Base-by-base conservation (phyloP, 2,797 vertebrate species). In the Amniataba percoides region DNA sequence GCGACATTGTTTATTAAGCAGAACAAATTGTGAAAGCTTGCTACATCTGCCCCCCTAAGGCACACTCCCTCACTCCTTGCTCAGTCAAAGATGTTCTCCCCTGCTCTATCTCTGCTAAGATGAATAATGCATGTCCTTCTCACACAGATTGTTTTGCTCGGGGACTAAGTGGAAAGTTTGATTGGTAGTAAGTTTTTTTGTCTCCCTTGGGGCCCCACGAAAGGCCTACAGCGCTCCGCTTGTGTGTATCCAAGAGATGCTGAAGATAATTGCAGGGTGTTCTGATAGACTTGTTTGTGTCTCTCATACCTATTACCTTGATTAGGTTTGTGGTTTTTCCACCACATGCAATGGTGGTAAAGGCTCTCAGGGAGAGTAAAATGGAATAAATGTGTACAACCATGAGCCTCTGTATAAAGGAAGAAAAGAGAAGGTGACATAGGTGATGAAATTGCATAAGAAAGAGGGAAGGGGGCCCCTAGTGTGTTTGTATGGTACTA, bases 111-210 rank as follows among this genome's bases (percentile, higher is more conserved):
- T 65, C 60, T 49, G 45, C 77, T 74, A 18, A 51, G 27, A 92
- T 94, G 89, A 92, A 94, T 94, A 92, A 93, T 93, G 74, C 77
- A 93, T 93, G 70, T 25, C 21, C 52, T 80, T 73, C 79, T 87
- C 78, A 80, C 69, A 67, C 77, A 85, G 82, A 89, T 89, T 91
- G 90, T 91, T 93, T 92, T 91, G 87, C 81, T 91, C 16, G 27
- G 84, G 89, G 90, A 91, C 85, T 88, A 70, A 79, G 89, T 92
- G 86, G 81, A 88, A 89, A 88, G 75, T 93, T 91, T 90, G 86
- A 90, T 92, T 84, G 80, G 85, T 88, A 71, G 78, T 83, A 85
- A 46, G 83, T 87, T 92, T 87, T 92, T 87, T 81, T 70, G 23
- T 56, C 52, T 90, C 87, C 86, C 85, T 69, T 1, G 55, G 82